Percentiles rank a stretch among this genome's conserved stretches.
Evolutionary conservation across 2,888 invertebrate species (phyloP).

Genomic region (Linnaemya tessellans): DNA sequence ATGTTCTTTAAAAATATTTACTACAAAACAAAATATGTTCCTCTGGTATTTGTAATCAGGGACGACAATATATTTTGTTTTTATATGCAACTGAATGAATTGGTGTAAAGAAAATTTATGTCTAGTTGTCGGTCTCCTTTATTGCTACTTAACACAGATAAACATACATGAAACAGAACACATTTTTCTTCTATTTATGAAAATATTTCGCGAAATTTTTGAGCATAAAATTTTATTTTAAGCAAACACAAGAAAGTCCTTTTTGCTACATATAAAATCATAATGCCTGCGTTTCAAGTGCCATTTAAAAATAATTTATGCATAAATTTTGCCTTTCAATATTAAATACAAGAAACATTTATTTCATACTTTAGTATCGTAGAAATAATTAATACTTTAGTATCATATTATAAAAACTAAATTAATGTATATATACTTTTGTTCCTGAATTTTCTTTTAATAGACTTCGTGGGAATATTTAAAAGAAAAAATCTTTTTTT

Average conservation of each 20-base stretch:
- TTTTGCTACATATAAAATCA: not conserved
- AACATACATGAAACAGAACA: not conserved
- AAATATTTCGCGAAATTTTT: not conserved
- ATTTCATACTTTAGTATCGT: no score
- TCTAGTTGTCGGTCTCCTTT: no score
- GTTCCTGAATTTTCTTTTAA: not conserved
- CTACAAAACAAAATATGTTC: no score
- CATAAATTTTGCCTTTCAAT: not conserved
- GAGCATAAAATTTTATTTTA: not conserved
- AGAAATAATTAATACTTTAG: no score
- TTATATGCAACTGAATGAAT: no score
- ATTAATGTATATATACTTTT: not conserved
- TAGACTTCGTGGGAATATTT: slow-evolving; percentile 28
- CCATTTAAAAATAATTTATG: not conserved
- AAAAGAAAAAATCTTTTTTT: slow-evolving; percentile 6
- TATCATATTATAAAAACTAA: no score
- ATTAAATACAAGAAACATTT: not conserved
- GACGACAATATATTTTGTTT: no score
- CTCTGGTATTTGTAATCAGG: no score
- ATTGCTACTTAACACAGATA: no score
- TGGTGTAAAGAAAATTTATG: no score
- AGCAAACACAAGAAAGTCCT: not conserved
- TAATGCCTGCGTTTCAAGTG: not conserved
- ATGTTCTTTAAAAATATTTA: no score
- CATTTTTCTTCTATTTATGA: not conserved